These are phyloP conservation scores for Amitus sp. DNA, from an alignment of 2,888 invertebrate genomes.

Conservation along the genomic window DNA sequence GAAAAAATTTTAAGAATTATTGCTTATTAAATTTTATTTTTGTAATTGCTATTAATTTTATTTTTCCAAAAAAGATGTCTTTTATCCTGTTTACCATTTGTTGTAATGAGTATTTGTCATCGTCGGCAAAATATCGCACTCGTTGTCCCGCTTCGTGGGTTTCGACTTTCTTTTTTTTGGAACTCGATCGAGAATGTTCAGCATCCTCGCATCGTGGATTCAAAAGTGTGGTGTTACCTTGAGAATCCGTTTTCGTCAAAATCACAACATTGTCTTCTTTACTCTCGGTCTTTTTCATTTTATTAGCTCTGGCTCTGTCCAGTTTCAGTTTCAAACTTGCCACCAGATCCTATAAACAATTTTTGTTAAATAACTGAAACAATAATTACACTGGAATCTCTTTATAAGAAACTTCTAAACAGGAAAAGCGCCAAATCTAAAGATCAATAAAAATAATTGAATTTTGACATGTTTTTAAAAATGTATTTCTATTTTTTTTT, in stretches of 20 bases:
- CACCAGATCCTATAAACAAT: constrained; percentile 70
- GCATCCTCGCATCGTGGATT: constrained; percentile 56
- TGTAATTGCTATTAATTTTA: not conserved
- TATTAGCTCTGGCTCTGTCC: constrained; percentile 73
- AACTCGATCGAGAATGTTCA: constrained; percentile 63
- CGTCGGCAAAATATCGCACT: constrained; percentile 87
- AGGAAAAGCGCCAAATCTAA: too few relatives aligned
- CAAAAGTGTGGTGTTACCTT: constrained; percentile 74
- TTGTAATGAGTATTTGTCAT: constrained; percentile 86
- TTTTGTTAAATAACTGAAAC: too few relatives aligned
- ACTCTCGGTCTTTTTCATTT: constrained; percentile 41
- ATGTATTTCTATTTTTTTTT: not conserved
- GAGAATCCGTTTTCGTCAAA: constrained; percentile 75
- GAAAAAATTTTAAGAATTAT: too few relatives aligned
- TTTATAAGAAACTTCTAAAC: too few relatives aligned
- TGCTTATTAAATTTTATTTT: too few relatives aligned
- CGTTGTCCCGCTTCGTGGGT: constrained; percentile 79
- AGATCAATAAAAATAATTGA: too few relatives aligned
- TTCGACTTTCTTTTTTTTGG: constrained; percentile 71
- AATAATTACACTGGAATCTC: too few relatives aligned
- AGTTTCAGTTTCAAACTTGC: constrained; percentile 79
- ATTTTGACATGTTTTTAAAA: not conserved
- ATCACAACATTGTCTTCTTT: constrained; percentile 65
- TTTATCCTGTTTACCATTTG: constrained; percentile 73
- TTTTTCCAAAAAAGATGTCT: not conserved